Evolutionary conservation across 2,797 vertebrate species (phyloP).

Genomic region (Tadarida brasiliensis): DNA sequence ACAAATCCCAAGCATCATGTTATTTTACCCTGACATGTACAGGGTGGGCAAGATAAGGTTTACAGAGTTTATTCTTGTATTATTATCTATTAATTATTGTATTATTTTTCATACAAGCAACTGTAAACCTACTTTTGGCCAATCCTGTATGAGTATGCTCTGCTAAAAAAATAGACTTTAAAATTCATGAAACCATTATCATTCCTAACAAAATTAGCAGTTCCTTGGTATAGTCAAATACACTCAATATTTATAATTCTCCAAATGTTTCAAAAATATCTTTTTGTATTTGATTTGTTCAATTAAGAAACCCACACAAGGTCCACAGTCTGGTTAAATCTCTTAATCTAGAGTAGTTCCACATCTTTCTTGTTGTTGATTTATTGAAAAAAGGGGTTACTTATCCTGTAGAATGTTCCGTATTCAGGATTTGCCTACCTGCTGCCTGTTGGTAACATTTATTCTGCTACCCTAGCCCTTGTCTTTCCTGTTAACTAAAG

Average conservation of each 20-base stretch:
- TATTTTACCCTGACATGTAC: no score
- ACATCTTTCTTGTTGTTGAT: background rate
- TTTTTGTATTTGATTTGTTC: constrained; percentile 5
- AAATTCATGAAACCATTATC: background rate
- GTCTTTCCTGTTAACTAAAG: background rate
- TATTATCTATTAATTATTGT: no score
- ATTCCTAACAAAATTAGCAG: background rate
- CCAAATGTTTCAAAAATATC: background rate
- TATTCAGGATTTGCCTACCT: background rate
- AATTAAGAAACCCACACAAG: background rate
- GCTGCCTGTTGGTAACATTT: background rate
- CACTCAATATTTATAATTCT: constrained; percentile 1
- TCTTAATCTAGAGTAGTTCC: background rate
- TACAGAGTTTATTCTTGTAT: no score
- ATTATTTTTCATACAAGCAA: no score
- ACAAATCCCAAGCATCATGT: no score
- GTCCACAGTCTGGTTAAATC: background rate
- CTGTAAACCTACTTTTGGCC: no score
- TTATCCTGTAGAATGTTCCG: background rate
- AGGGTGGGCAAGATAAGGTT: no score
- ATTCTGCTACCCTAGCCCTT: background rate
- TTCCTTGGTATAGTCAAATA: background rate
- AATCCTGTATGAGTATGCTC: background rate
- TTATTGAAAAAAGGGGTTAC: background rate
- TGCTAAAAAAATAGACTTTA: background rate